These are phyloP conservation scores for Trichosurus vulpecula DNA, from an alignment of 2,797 vertebrate species.

Conservation along the genomic window DNA sequence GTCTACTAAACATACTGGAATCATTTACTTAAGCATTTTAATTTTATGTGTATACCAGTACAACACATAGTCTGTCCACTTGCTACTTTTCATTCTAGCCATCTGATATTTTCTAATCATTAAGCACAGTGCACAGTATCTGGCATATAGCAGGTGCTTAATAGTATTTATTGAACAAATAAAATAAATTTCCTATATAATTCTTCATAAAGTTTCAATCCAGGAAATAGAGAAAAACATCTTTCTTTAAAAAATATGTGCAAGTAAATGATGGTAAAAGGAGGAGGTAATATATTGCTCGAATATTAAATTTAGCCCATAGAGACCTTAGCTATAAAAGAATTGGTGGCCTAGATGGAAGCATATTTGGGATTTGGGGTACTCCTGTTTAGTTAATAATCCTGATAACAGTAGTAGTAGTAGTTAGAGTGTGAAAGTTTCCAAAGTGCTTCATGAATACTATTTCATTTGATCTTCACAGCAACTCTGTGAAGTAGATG, in stretches of 20 bases:
- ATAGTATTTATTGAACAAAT: slow-evolving; percentile 23
- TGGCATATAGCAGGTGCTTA: not conserved
- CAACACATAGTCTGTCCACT: not conserved
- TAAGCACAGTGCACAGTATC: not conserved
- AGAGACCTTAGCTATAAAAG: not conserved
- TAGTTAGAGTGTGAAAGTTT: not conserved
- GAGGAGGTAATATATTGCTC: not conserved
- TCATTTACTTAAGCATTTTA: not conserved
- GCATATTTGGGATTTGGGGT: not conserved
- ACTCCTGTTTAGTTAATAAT: not conserved
- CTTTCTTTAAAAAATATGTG: not conserved
- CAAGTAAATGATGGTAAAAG: not conserved
- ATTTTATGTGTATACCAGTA: not conserved
- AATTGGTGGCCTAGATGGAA: not conserved
- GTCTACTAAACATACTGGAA: not conserved
- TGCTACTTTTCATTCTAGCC: not conserved
- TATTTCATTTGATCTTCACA: not conserved
- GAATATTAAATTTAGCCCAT: not conserved
- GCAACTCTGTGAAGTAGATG: not conserved
- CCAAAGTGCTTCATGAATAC: not conserved
- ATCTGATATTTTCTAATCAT: not conserved
- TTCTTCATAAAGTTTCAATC: not conserved
- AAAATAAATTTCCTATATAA: not conserved
- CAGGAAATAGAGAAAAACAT: not conserved
- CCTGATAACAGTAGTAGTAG: not conserved